These are phyloP conservation scores for Nematolebias whitei DNA, from an alignment of 2,113 vertebrate genomes.

Conservation along the genomic window DNA sequence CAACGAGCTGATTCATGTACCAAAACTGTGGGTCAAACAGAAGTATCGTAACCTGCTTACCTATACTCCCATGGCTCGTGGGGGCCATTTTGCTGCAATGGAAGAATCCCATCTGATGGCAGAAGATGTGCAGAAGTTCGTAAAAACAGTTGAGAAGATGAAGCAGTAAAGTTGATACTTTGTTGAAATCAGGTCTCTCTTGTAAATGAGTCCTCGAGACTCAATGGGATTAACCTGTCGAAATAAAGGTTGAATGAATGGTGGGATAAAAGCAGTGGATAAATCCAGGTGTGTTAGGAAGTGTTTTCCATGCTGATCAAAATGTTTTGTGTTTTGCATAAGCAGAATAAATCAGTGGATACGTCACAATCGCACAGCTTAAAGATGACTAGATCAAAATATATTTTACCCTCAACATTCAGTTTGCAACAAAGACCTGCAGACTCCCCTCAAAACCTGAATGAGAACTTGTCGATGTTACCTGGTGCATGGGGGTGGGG, in stretches of 20 bases:
- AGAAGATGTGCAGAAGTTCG: constrained; percentile 85
- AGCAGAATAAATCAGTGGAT: too few relatives aligned
- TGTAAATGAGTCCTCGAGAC: too few relatives aligned
- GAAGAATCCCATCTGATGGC: constrained; percentile 87
- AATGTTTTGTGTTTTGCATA: too few relatives aligned
- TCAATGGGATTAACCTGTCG: too few relatives aligned
- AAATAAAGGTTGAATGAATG: neutral
- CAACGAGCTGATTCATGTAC: constrained; percentile 80
- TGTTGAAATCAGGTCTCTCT: too few relatives aligned
- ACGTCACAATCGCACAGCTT: too few relatives aligned
- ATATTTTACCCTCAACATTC: too few relatives aligned
- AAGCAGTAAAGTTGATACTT: constrained; percentile 7
- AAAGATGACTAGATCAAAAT: too few relatives aligned
- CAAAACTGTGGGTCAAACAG: constrained; percentile 78
- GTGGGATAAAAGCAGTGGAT: neutral
- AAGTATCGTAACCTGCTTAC: constrained; percentile 77
- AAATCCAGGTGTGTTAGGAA: neutral
- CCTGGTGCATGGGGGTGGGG: too few relatives aligned
- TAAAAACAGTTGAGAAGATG: constrained; percentile 77
- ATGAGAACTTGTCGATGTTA: too few relatives aligned
- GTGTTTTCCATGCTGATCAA: neutral
- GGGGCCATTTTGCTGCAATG: constrained; percentile 90
- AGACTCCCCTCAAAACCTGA: too few relatives aligned
- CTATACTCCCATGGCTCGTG: constrained; percentile 79
- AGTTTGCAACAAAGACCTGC: too few relatives aligned